Conservation (phyloP, 2,797 vertebrate genomes). For the Gymnoscopelus microlampas region DNA sequence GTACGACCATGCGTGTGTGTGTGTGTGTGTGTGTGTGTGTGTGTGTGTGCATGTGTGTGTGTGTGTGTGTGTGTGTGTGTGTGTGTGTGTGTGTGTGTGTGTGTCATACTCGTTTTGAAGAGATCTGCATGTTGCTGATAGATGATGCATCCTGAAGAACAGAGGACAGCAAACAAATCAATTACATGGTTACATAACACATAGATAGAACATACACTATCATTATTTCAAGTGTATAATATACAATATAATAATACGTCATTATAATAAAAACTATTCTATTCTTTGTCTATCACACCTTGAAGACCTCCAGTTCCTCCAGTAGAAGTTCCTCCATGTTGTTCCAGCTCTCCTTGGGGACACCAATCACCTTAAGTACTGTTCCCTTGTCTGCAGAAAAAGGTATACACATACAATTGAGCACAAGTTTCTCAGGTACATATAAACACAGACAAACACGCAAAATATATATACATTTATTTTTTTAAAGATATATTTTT, state of each 20-base stretch:
- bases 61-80: no score
- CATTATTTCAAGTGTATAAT: not conserved
- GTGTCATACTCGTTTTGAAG: conserved; percentile 91
- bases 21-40: no score
- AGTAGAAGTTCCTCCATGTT: conserved; percentile 91
- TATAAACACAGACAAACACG: no score
- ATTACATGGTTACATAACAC: not conserved
- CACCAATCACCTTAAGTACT: conserved; percentile 93
- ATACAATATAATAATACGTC: not conserved
- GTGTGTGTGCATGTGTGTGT: no score
- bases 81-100: no score
- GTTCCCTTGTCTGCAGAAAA: conserved; percentile 88
- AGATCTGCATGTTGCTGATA: conserved; percentile 93
- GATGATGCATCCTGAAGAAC: conserved; percentile 86
- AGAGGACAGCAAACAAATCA: conserved; percentile 17
- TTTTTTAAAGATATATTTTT: no score
- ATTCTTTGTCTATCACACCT: conserved; percentile 77
- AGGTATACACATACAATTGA: not conserved
- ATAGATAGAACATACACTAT: not conserved
- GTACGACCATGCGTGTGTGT: no score
- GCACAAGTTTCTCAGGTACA: no score
- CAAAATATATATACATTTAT: no score
- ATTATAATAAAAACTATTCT: not conserved
- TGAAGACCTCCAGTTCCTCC: conserved; percentile 94
- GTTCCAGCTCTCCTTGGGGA: conserved; percentile 90